phyloP scores from a whole-genome alignment of 2,888 invertebrate genomes.

The Zaprionus lineosus region DNA sequence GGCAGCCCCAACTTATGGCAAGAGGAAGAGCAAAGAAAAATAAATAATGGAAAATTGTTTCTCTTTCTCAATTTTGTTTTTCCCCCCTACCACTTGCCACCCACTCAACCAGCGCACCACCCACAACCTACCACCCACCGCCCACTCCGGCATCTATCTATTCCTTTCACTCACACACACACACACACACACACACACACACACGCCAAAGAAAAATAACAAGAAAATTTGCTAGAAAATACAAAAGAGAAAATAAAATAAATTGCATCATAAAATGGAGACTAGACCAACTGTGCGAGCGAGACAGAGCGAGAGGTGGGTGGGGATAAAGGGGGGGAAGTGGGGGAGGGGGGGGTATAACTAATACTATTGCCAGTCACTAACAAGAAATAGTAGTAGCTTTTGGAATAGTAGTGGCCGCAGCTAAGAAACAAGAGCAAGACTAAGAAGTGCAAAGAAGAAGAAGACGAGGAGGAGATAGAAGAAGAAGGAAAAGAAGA shows the following conservation, averaged over 20 bases:
- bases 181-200: no score
- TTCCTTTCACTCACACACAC: no score
- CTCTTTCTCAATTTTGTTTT: constrained; percentile 44
- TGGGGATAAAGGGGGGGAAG: constrained; percentile 19
- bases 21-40: constrained; percentile 56
- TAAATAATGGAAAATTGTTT: constrained; percentile 78
- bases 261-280: constrained; percentile 73
- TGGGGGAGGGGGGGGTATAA: no score
- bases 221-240: constrained; percentile 15
- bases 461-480: constrained; percentile 1
- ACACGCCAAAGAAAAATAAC: constrained; percentile 40
- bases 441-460: constrained; percentile 28
- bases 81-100: background rate
- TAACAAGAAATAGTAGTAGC: no score
- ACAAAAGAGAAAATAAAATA: constrained; percentile 62
- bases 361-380: constrained; percentile 22
- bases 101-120: no score
- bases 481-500: constrained; percentile 6
- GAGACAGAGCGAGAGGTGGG: constrained; percentile 1
- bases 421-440: constrained; percentile 13
- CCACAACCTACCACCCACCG: no score
- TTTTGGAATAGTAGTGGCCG: no score
- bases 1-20: constrained; percentile 36
- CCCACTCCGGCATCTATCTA: no score
- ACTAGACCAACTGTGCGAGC: constrained; percentile 7